Conservation (phyloP, 1,140 invertebrate genomes). For the Penaeus chinensis region DNA sequence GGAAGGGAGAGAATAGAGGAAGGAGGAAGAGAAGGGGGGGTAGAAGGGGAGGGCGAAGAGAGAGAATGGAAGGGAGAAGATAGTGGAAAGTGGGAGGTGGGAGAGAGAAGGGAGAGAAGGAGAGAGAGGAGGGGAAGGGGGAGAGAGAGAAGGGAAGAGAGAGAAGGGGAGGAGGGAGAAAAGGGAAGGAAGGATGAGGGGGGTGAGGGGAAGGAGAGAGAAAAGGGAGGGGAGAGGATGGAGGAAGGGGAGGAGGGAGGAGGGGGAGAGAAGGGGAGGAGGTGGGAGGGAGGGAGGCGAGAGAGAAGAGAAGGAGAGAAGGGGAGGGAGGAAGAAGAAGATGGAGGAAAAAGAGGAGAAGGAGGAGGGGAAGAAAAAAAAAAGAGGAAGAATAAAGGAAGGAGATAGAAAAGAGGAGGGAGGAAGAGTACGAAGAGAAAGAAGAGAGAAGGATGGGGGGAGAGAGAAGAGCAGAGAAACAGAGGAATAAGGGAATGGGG, state of each 20-base stretch:
- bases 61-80: neutral
- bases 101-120: neutral
- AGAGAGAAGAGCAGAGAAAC: too few species aligned
- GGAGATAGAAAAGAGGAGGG: neutral
- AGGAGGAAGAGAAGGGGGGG: neutral
- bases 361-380: neutral
- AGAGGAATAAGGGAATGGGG: too few species aligned
- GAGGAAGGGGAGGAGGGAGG: neutral
- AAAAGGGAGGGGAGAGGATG: neutral
- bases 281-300: neutral
- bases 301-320: neutral
- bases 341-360: neutral
- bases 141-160: neutral
- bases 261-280: neutral
- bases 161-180: neutral
- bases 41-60: neutral
- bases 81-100: neutral
- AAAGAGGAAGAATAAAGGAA: too few species aligned
- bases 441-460: too few species aligned
- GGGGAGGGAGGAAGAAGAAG: too few species aligned
- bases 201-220: neutral
- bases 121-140: neutral
- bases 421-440: neutral
- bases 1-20: neutral
- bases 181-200: neutral